Evolutionary conservation across 2,888 invertebrate genomes (phyloP), one percentile per base, ranked within the genome.

Genomic region (Luffia ferchaultella): DNA sequence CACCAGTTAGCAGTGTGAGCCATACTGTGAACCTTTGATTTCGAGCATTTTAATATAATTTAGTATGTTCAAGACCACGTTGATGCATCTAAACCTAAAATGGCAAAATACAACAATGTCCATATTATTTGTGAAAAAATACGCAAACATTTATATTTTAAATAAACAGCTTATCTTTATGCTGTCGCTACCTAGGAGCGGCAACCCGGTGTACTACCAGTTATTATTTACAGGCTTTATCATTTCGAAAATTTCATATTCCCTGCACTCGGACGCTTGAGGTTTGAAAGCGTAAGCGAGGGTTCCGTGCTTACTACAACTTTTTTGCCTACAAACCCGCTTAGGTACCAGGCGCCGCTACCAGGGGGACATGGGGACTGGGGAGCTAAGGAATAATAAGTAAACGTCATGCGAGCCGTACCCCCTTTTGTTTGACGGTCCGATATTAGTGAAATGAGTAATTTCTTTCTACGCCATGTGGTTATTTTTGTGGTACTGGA

Each of bases 231-330:
- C 83, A 77, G 74, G 80, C 80, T 82, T 82, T 82, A 82, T 82
- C 82, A 82, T 83, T 83, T 82, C 82, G 82, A 82, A 83, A 83
- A 82, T 83, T 83, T 80, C 82, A 83, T 82, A 82, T 82, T 80
- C 82, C 77, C 79, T 73, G 76, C 77, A 77, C 80, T 80, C 79
- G 80, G 82, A 80, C 82, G 82, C 73, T 79, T 79, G 80, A 80
- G 82, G 80, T 80, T 82, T 82, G 76, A 79, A 80, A 79, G 79
- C 79, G 75, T 75, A 69, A 72, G 73, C 73, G 70, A 64, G 61
- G 62, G 68, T 67, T 69, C 68, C 67, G 63, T 67, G 68, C 48
- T 50, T 73, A 72, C 20, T 16, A 20, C 42, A 18, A 41, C 41
- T 43, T 75, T 78, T 79, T 79, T 78, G 76, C 76, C 72, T 72